phyloP scores from a whole-genome alignment of 2,797 vertebrate genomes.

The Smutsia temminckii region DNA sequence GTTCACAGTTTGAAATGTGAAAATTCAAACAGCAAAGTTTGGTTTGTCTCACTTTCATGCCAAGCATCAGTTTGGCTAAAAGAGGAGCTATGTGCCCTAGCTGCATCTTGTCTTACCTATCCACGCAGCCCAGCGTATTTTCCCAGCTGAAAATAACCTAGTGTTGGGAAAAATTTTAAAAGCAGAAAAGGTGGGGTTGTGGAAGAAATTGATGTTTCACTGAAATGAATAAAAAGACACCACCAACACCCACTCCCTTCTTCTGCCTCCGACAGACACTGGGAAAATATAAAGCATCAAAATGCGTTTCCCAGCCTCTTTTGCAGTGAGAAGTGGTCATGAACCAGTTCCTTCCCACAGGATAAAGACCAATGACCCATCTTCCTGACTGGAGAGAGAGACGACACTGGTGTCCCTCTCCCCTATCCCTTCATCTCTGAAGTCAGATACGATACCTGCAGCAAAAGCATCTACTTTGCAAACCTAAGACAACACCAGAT shows the following conservation, averaged over 20 bases:
- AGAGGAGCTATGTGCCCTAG: neutral
- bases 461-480: neutral
- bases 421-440: neutral
- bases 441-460: neutral
- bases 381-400: neutral
- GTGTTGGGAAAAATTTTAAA: neutral
- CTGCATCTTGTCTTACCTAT: neutral
- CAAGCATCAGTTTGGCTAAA: neutral
- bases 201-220: neutral
- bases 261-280: neutral
- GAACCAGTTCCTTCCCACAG: neutral
- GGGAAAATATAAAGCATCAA: neutral
- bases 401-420: accelerated
- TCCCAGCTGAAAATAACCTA: neutral
- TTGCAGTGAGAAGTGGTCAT: too few relatives aligned
- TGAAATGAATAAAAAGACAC: neutral
- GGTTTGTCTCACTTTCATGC: neutral
- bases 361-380: neutral
- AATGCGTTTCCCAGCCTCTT: neutral
- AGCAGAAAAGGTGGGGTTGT: neutral
- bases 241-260: neutral
- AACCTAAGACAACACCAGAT: neutral
- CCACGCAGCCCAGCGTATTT: neutral
- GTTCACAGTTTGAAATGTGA: neutral
- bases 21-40: neutral